Evolutionary conservation across 1,140 invertebrate species (phyloP), one percentile per base, ranked within the genome.

Genomic region (Brachionus sp.): DNA sequence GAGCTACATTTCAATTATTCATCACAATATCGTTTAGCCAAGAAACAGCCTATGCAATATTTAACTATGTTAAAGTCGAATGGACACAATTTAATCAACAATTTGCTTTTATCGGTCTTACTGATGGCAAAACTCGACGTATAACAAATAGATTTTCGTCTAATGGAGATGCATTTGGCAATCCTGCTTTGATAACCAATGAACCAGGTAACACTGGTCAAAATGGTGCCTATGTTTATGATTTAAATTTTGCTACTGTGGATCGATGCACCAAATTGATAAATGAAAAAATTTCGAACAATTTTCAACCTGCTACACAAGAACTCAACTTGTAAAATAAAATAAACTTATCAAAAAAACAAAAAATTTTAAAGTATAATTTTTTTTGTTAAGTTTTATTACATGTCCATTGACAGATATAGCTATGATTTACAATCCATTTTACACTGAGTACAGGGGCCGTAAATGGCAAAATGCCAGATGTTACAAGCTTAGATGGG

Each of bases 1-100:
- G 77, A 62, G 77, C 77, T 10, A 62, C 77, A 12, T 80, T 80
- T 66, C 77, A 80, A 44, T 44, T 80, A 62, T 37, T 80, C 23
- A 19, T 80, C 19, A 66, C 77, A 39, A 19, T 80, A 12, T 80
- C 77, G 0, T 62, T 33, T 50, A 19, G 25, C n/a, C 50, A 57
- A 80, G 50, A 66, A 19, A 80, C 50, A 23, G 13, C 50, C 3
- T 80, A 37, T 9, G 77, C 77, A 13, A 80, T 80, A 39, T 80
- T 80, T 13, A 80, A 80, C 10, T 80, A 80, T 44, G 50, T 57
- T 0, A 39, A 37, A 37, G 62, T 80, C 9, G 62, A 80, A 23
- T 80, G 77, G 77, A 29, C 46, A 19, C 7, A 57, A 13, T 37
- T 13, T 7, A 44, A 33, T 7, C 29, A 57, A 3, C 23, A 23